Base-by-base conservation (phyloP, 2,113 vertebrate genomes). In the Microtus oregoni region DNA sequence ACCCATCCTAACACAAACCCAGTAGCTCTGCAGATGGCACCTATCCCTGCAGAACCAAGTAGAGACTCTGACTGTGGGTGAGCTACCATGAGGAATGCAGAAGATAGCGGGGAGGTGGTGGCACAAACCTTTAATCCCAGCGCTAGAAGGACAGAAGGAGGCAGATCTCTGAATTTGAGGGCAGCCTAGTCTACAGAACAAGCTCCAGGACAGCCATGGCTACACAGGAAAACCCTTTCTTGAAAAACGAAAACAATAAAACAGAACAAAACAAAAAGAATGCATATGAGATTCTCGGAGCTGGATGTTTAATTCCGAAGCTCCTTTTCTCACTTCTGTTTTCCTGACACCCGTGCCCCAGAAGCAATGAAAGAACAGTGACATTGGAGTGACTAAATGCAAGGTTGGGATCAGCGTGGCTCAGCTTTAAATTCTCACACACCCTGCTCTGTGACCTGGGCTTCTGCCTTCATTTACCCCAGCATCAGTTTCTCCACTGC, bases 281-380 rank as follows among this genome's bases (percentile, higher is more conserved):
- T 41, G 20, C 4, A 19, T 7, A 90, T 19, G 17, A 50, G 30
- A 77, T 63, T 68, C 76, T 79, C 32, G 3, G 22, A 89, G 28
- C 30, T 24, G 13, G 0, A 67, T 87, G 55, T 83, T 63, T 79
- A 67, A 73, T 22, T 73, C 9, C 32, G 11, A 58, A 47, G 2
- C 24, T 24, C 15, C 30, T 72, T 67, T 20, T 28, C 4, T 83
- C 44, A 12, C 19, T 50, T 72, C 61, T 0, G 3, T 50, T 63
- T 75, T 10, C 30, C 75, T 55, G 13, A 82, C 2, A 1, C 20
- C 14, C 7, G 26, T 14, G 3, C 0, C 26, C 38, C n/a, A 0
- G 11, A 17, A 32, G 15, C 85, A 32, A 61, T 30, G 14, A 70
- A 41, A 35, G 5, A 52, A 14, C 5, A 28, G 1, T 35, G 22